Percentiles rank a stretch among this genome's conserved stretches.
phyloP scores from a whole-genome alignment of 2,113 vertebrate species.

The Columba janthina region DNA sequence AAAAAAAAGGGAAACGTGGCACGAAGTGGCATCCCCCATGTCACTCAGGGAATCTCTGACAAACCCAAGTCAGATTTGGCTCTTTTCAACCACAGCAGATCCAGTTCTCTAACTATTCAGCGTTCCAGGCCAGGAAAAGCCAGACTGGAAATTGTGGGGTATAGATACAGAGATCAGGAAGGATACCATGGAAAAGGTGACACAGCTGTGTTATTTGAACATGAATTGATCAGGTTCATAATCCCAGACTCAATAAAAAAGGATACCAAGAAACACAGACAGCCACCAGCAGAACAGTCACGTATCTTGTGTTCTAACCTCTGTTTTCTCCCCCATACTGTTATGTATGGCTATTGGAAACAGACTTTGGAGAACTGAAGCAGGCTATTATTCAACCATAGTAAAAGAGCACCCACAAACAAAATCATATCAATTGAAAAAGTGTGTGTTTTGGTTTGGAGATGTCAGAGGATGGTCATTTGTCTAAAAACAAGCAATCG shows the following conservation, averaged over 20 bases:
- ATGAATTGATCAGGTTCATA: neutral
- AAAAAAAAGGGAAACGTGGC: neutral
- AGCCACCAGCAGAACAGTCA: neutral
- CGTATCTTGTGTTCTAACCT: neutral
- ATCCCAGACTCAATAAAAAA: neutral
- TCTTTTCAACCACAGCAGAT: neutral
- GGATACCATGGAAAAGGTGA: neutral
- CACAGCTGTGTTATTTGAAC: neutral
- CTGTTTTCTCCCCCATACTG: neutral
- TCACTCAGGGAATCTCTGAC: neutral
- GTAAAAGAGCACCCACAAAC: neutral
- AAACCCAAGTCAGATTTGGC: neutral
- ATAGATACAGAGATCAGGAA: neutral
- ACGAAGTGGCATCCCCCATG: neutral
- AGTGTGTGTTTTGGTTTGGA: neutral
- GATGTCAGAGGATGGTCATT: neutral
- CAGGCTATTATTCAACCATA: neutral
- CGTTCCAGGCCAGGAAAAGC: neutral
- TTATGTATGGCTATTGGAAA: neutral
- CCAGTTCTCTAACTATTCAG: neutral
- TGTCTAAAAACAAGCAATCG: neutral
- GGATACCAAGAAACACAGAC: neutral
- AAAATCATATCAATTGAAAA: neutral
- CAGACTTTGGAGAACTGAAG: neutral
- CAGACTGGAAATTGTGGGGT: neutral